Base-by-base conservation (phyloP, 2,888 invertebrate species). In the Hypercompe scribonia region DNA sequence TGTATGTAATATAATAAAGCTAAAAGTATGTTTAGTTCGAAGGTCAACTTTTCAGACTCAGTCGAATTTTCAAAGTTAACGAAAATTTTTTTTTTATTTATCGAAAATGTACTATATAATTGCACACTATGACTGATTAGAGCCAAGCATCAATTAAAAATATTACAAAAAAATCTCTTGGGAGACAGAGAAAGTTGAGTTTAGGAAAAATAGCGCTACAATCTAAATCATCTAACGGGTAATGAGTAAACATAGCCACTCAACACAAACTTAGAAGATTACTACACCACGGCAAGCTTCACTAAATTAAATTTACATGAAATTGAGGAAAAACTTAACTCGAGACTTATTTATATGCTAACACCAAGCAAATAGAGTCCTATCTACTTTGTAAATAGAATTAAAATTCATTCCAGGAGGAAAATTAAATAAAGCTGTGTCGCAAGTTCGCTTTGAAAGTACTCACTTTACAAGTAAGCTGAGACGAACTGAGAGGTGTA, bases 371-470 rank as follows among this genome's bases (percentile, higher is more conserved):
- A 69, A 70, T 70, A 80, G 36, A 76, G 58, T 71, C 78, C 72
- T 66, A 69, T 78, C 72, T 31, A 70, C 72, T 69, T 64, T 71
- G 74, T 77, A 77, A 82, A 81, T 83, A 77, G 76, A 78, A 81
- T 83, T 81, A 75, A 82, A 81, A 81, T 75, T 71, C 72, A 67
- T 78, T 79, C 54, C 69, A 58, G 71, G 72, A 65, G 11, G 69
- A 76, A 81, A 79, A 76, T 83, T 83, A 74, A 81, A 83, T 78
- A 77, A 77, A 69, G 66, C 69, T 69, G 65, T 66, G 42, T 66
- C 39, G 58, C 76, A 77, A 77, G 73, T 76, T 77, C 61, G 68
- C 75, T 79, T 81, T 83, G 70, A 75, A 65, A 70, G 65, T 69
- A 66, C 65, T 68, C 74, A 75, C 71, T 80, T 79, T 69, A 31